These are phyloP conservation scores for Rhaphigaster nebulosa DNA, from an alignment of 2,888 invertebrate species.

Conservation along the genomic window DNA sequence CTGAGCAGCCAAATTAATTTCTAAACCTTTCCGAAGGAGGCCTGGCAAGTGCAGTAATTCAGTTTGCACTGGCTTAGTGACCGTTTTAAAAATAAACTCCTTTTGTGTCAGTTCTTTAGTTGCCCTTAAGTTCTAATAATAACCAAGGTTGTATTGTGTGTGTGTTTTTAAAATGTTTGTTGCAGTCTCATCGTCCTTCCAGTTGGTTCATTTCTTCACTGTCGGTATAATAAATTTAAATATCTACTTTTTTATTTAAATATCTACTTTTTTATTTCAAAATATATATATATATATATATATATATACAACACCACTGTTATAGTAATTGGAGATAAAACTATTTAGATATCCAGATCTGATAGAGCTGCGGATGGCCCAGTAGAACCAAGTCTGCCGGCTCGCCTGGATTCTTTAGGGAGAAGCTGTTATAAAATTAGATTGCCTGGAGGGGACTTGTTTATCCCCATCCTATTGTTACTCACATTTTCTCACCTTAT, in stretches of 20 bases:
- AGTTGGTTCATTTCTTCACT: too few relatives aligned
- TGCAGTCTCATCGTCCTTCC: not conserved
- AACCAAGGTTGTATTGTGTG: too few relatives aligned
- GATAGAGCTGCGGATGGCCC: not conserved
- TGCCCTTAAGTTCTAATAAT: not conserved
- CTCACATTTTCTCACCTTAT: not conserved
- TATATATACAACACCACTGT: too few relatives aligned
- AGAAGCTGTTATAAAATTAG: conserved; percentile 26
- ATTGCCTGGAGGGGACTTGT: not conserved
- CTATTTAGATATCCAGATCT: not conserved
- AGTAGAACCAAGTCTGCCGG: not conserved
- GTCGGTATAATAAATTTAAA: too few relatives aligned
- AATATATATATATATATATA: too few relatives aligned
- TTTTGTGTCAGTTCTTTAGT: not conserved
- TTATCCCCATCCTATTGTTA: not conserved
- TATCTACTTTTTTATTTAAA: too few relatives aligned
- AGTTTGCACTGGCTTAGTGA: conserved; percentile 43
- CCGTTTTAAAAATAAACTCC: conserved; percentile 20
- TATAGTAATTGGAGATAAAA: not conserved
- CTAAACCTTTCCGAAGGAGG: not conserved
- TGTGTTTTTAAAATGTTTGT: not conserved
- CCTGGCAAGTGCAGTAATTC: conserved; percentile 39
- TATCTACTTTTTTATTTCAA: too few relatives aligned
- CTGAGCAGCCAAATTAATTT: not conserved
- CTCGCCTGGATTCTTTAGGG: not conserved